Evolutionary conservation across 2,113 vertebrate genomes (phyloP), one percentile per base, ranked within the genome.

Genomic region (Scomber colias): DNA sequence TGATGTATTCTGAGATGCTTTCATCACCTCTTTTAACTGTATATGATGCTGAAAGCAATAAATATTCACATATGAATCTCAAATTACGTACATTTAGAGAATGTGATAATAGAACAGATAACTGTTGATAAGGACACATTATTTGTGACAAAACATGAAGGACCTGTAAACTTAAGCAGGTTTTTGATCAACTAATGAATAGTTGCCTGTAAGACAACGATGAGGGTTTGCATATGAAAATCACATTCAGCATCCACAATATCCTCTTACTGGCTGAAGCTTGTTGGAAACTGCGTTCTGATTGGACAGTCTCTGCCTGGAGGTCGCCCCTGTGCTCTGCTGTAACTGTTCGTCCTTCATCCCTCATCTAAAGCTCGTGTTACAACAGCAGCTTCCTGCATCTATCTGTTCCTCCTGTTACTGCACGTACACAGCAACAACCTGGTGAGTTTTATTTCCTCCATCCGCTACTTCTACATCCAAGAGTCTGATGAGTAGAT

Each of bases 171-270:
- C 31, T 31, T 3, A 5, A 7, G 31, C 31, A 35, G 31, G 31
- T 35, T 35, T 35, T 35, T 35, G 31, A 35, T 35, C 31, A 21
- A 31, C 2, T 5, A 1, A 5, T 8, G 1, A 5, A 16, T 15
- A 11, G 9, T 11, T n/a, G 11, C 68, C 77, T 79, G 48, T 35
- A 57, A 73, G 62, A 80, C 77, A 54, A 2, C 1, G 15, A 0
- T 4, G 4, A 53, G 70, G 77, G 62, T n/a, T 4, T 15, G 0
- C 2, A 14, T 0, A 14, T 27, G 30, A 4, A 0, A 19, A 2
- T 1, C 14, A 3, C 2, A 21, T 3, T 35, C 61, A 72, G 46
- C 62, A 53, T 73, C 54, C 9, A 9, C 27, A 24, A 1, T 31
- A 10, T 63, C 49, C 19, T 63, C 71, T 35, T n/a, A 74, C 8